Conservation (phyloP, 2,888 invertebrate genomes). For the Eulithis testata region DNA sequence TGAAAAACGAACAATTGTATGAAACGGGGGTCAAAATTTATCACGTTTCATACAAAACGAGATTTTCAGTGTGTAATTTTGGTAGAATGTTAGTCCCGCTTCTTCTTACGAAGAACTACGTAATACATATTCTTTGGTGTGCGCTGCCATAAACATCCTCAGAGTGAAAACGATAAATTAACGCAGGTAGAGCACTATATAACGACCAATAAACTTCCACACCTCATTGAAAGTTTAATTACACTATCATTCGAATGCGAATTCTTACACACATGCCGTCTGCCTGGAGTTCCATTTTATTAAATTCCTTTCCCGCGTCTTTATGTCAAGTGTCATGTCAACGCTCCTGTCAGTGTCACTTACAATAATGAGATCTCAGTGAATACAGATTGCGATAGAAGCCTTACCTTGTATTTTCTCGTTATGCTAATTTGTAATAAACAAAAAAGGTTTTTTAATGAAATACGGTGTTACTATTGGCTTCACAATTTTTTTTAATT, state of each 20-base stretch:
- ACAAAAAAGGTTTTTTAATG: neutral
- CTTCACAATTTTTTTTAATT: too few relatives aligned
- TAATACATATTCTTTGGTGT: too few relatives aligned
- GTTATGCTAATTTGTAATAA: too few relatives aligned
- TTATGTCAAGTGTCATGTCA: slow-evolving; percentile 22
- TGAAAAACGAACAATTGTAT: too few relatives aligned
- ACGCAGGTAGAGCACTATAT: neutral
- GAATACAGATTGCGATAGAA: slow-evolving; percentile 7
- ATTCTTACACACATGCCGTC: slow-evolving; percentile 24
- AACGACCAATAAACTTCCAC: slow-evolving; percentile 11
- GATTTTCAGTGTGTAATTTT: too few relatives aligned
- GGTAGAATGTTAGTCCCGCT: too few relatives aligned
- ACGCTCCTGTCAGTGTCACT: slow-evolving; percentile 26
- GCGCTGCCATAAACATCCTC: slow-evolving; percentile 6
- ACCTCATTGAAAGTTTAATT: slow-evolving; percentile 26
- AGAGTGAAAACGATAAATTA: slow-evolving; percentile 17
- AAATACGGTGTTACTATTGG: neutral
- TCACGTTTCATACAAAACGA: too few relatives aligned
- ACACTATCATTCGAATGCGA: slow-evolving; percentile 26
- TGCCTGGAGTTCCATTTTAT: slow-evolving; percentile 24
- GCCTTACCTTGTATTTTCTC: neutral
- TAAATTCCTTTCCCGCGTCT: slow-evolving; percentile 30
- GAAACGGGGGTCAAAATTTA: too few relatives aligned
- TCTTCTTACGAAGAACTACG: too few relatives aligned
- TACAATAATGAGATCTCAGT: slow-evolving; percentile 18